Base-by-base conservation (phyloP, 2,113 vertebrate species). In the Elaphurus davidianus region DNA sequence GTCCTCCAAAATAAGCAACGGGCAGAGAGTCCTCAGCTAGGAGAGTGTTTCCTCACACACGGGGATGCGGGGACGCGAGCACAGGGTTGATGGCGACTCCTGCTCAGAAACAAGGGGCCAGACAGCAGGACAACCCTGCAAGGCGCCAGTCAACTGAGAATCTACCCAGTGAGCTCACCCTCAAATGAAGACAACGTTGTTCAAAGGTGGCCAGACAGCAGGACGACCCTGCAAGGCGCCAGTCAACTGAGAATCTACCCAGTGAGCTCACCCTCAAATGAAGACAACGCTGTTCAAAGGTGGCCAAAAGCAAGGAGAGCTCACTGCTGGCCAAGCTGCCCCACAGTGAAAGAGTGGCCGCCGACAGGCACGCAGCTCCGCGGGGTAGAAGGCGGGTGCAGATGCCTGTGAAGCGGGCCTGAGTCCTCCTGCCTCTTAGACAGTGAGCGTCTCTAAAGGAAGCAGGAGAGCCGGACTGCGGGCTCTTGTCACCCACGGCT, bases 41-140 rank as follows among this genome's bases (percentile, higher is more conserved):
- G 59, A 23, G n/a, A 71, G 79, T 11, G n/a, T 5, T 23, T 45
- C 50, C 5, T 71, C 28, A 71, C 50, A n/a, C 5, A 8, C 2
- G 21, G 27, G 47, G 2, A 2, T n/a, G 23, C 4, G 2, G 10
- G 67, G n/a, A 23, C 67, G 6, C 1, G n/a, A 23, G n/a, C 19
- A 6, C 5, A 10, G 0, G 5, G 55, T 13, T 40, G 8, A 21
- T 0, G 3, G 30, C 4, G 2, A 47, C 40, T 21, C 16, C 36
- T 19, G 3, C 6, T 33, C 50, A 59, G 62, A 92, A 33, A 84
- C 19, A 8, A 0, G 28, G 23, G 19, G 71, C 54, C 88, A 7
- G 13, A 47, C 54, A 12, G 19, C 30, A 33, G 71, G 14, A n/a
- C 3, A 25, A 28, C 15, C 2, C 28, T 9, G 7, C 64, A 19